phyloP scores from a whole-genome alignment of 2,113 vertebrate genomes.

The Mesoclemmys tuberculata region DNA sequence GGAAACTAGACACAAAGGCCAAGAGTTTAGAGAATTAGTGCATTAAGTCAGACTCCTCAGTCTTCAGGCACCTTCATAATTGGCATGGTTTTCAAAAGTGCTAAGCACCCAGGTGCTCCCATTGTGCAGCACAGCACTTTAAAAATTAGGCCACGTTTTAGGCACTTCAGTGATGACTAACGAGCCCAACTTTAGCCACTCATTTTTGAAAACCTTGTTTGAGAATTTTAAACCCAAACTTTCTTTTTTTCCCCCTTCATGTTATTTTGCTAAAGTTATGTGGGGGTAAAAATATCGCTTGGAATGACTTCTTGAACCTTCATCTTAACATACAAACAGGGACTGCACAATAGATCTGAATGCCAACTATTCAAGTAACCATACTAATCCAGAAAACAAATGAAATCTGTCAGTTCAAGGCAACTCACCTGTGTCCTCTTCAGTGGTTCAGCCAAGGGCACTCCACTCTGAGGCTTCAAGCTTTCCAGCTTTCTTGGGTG shows the following conservation, averaged over 20 bases:
- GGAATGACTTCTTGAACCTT: neutral
- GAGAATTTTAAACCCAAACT: neutral
- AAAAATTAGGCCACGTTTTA: neutral
- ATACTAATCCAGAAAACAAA: neutral
- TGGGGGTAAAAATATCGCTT: neutral
- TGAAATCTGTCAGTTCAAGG: neutral
- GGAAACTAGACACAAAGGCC: neutral
- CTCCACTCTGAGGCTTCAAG: no score
- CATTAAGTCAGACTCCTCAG: neutral
- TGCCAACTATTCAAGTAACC: neutral
- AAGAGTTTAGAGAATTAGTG: neutral
- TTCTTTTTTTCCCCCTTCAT: neutral
- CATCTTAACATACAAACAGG: neutral
- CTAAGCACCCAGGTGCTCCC: neutral
- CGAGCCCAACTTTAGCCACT: neutral
- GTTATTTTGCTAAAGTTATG: neutral
- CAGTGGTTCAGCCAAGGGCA: no score
- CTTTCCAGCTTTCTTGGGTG: no score
- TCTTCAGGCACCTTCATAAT: neutral
- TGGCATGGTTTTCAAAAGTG: neutral
- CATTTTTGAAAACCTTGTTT: neutral
- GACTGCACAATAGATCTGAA: neutral
- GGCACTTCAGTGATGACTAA: neutral
- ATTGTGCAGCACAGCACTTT: neutral
- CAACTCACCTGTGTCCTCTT: neutral